Base-by-base conservation (phyloP, 2,888 invertebrate genomes). In the Graphium colonna region DNA sequence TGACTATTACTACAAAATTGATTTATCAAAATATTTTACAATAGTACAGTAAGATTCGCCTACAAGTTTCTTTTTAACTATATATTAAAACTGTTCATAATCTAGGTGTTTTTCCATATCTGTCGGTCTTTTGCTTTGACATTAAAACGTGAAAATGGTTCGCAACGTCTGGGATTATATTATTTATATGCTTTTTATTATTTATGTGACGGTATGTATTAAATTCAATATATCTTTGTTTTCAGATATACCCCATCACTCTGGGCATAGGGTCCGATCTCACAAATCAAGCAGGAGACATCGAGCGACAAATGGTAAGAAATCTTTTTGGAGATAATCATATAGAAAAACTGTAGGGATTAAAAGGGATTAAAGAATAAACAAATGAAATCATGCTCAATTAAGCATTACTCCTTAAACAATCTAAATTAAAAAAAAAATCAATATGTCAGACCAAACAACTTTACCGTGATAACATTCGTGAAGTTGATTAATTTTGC, bases 221-320 rank as follows among this genome's bases (percentile, higher is more conserved):
- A 33, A 33, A 3, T 9, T 33, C 9, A 9, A 5, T 33, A 9
- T 33, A 33, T 9, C 8, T 33, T 2, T 69, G 3, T 55, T 79
- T 76, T 16, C 79, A 86, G 86, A 77, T 60, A 60, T 69, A 10
- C 58, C 49, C 1, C 74, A 75, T 36, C 76, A 77, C 44, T 65
- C 68, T 1, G 66, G 65, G 0, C 82, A 77, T 51, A 72, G 64
- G 52, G 52, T 71, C 1, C 68, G 69, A 40, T 60, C 64, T 1
- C 80, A 79, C 52, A 78, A 70, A 52, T 62, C 57, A 13, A 74
- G 64, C 31, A 73, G 84, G 59, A 71, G 73, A 60, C 78, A 85
- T 59, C 75, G 87, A 1, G 86, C 84, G 50, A 55, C 77, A 1
- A 75, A 75, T 62, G 84, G 85, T 84, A 75, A 62, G 42, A 50